Evolutionary conservation across 2,113 vertebrate species (phyloP).

Genomic region (Mesoclemmys tuberculata): DNA sequence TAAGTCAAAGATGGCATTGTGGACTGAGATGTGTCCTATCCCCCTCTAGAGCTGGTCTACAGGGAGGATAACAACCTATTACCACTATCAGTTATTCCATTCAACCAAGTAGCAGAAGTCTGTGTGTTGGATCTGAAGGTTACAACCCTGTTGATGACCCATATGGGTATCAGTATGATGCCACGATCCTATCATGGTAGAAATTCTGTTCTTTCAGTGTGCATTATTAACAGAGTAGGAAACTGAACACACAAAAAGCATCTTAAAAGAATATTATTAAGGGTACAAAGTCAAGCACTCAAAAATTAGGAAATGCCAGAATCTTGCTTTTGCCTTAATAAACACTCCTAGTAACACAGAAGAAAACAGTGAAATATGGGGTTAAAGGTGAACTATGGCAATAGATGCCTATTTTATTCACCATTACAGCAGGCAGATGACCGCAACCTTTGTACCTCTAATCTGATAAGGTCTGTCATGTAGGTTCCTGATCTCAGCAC

Average conservation of each 20-base stretch:
- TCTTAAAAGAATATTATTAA: neutral
- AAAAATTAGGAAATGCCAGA: neutral
- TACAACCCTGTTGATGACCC: neutral
- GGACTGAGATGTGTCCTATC: neutral
- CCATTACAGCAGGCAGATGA: rapidly evolving
- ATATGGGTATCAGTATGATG: neutral
- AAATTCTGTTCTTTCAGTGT: neutral
- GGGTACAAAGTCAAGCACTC: neutral
- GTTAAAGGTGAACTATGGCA: neutral
- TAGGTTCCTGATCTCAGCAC: neutral
- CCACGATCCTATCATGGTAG: neutral
- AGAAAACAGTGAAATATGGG: neutral
- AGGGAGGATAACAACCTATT: neutral
- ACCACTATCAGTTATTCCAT: neutral
- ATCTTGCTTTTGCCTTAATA: rapidly evolving
- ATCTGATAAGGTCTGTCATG: neutral
- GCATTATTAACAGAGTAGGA: neutral
- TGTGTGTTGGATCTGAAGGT: neutral
- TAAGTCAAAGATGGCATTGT: neutral
- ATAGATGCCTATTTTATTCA: rapidly evolving
- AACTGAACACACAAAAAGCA: neutral
- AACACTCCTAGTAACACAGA: neutral
- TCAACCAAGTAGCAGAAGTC: neutral
- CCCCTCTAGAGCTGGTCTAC: neutral
- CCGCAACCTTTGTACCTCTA: neutral